Evolutionary conservation across 1,140 invertebrate species (phyloP), one percentile per base, ranked within the genome.

Genomic region (Drosophila arawakana): DNA sequence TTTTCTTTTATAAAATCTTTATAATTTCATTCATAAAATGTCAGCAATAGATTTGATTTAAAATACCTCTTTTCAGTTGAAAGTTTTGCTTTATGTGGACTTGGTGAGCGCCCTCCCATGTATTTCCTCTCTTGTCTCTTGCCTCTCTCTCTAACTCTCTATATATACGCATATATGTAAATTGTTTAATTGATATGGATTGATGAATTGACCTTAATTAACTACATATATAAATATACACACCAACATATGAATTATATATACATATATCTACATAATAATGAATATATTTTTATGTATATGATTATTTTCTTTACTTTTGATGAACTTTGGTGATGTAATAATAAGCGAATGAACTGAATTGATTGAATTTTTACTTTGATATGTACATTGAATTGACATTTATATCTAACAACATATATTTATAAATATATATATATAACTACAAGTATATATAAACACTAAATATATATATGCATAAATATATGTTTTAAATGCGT

Each of bases 301-400:
- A 86, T 86, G 65, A 86, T 81, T 83, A 78, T 80, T 77, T 65
- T 88, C 80, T 75, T 77, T 88, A 78, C 63, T 86, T 82, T 89
- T 89, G 80, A 83, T 84, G 85, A 89, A 77, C 80, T 89, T 89
- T 89, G 60, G 84, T 84, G 80, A 89, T 89, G 84, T 88, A 88
- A 86, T 83, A 78, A 80, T 86, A 86, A 86, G 83, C 69, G 83
- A 86, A 89, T 89, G 84, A 78, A 89, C 85, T 89, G 81, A 89
- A 89, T 88, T 89, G 77, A 73, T 80, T 80, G 59, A 81, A 70
- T 84, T 89, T 88, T 88, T 89, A 65, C 84, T 89, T 89, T 89
- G 85, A 84, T 89, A 89, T 89, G 65, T 74, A 76, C 63, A 67
- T 71, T 78, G 73, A 76, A 72, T 71, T 77, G 59, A 62, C 65